Base-by-base conservation (phyloP, 2,113 vertebrate genomes). In the Podarcis raffonei region DNA sequence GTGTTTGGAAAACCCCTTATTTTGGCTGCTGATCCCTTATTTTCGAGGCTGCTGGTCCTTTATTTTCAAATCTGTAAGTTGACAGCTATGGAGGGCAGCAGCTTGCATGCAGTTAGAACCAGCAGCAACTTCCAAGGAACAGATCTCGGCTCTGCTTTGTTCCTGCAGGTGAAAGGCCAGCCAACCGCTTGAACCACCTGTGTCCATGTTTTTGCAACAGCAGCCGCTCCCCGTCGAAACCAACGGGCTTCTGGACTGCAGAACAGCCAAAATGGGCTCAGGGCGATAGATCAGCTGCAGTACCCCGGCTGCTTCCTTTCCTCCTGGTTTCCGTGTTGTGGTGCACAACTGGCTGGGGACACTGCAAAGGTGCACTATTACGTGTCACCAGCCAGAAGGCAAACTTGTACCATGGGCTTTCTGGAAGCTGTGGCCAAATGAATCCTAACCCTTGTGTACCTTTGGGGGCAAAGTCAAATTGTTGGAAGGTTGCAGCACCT, bases 71-170 rank as follows among this genome's bases (percentile, higher is more conserved):
- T 39, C 39, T 39, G 39, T 5, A 39, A 39, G 39, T 39, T 39
- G 39, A 39, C 39, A 39, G 39, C 39, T 39, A 39, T 4, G 39
- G 39, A 39, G 39, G 39, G 39, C 39, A 39, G 39, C 4, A 39
- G 39, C 39, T 39, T 39, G 39, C n/a, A n/a, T n/a, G n/a, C n/a
- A n/a, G n/a, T n/a, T n/a, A n/a, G 74, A 82, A 91, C 59, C 84
- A 85, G 78, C 81, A 71, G 65, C 74, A 69, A 75, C 88, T 93
- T 93, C 91, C 91, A 90, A 90, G 82, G 81, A 92, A 92, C 81
- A 53, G 87, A 93, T 92, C 82, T 91, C 91, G 92, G 48, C 15
- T 23, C 74, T 53, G 79, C 92, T 90, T 83, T 27, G 20, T 15
- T 88, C 76, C 32, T 53, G 79, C 77, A 0, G 1, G 88, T 25